Evolutionary conservation across 1,140 invertebrate genomes (phyloP), one percentile per base, ranked within the genome.

Genomic region (Liolophura sinensis): DNA sequence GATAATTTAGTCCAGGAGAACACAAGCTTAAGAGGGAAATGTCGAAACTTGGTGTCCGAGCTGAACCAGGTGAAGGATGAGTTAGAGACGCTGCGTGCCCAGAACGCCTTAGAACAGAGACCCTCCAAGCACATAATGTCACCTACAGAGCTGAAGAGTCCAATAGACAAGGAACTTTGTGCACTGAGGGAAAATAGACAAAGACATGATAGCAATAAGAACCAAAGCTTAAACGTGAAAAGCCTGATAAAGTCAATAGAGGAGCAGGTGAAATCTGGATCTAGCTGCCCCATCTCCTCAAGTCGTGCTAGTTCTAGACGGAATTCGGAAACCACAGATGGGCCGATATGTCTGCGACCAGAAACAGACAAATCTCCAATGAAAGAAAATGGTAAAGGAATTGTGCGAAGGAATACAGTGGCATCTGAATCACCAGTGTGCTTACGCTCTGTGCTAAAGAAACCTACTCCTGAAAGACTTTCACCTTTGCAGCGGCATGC

Each of bases 221-320:
- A 92, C 48, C 78, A 79, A 64, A 78, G 68, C n/a, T 85, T 94
- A 6, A 94, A 92, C 0, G 94, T 96, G 0, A 94, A 94, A 80
- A 92, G 91, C 56, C 84, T 96, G 6, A 95, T 96, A 63, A 92
- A 94, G 75, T 93, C 92, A 69, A 95, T 96, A 55, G 94, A 96
- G 82, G 77, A 81, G 46, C 90, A 93, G 73, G 90, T 91, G 15
- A 92, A 92, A 85, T 77, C 73, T 71, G 78, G 78, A 18, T 74
- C 31, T 5, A 40, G 76, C 56, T 77, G 78, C 12, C 79, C 81
- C 47, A 72, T 77, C 15, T 75, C 78, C 57, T 79, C 79, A 52
- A 80, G 78, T 71, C 73, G 72, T 31, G 71, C 71, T 54, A 77
- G 70, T 51, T 82, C 78, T 5, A 70, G 77, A 9, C 73, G 78